Percentiles rank a stretch among this genome's conserved stretches.
These are phyloP conservation scores for Xylophagus ater DNA, from an alignment of 2,888 invertebrate species.

Conservation along the genomic window DNA sequence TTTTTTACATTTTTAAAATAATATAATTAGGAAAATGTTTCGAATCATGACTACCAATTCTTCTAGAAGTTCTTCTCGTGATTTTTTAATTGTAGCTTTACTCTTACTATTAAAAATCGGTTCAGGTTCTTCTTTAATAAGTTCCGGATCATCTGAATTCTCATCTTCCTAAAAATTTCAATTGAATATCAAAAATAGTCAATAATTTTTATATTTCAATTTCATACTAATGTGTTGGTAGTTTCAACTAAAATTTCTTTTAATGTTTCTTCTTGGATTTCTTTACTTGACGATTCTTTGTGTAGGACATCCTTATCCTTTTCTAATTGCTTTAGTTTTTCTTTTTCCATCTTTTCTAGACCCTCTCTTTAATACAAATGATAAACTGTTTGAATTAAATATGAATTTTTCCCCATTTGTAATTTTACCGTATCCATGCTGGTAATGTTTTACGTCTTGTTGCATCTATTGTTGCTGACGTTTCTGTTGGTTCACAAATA, in stretches of 20 bases:
- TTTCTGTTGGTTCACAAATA: conserved; percentile 15
- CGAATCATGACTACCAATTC: conserved; percentile 47
- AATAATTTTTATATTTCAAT: no score
- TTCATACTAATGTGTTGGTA: conserved; percentile 9
- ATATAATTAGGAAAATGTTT: conserved; percentile 12
- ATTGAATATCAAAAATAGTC: no score
- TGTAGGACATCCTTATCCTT: conserved; percentile 57
- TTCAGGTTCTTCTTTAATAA: conserved; percentile 25
- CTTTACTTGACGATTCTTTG: conserved; percentile 43
- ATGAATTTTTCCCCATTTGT: conserved; percentile 27
- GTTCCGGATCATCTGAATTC: conserved; percentile 14
- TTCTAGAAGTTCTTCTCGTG: conserved; percentile 52
- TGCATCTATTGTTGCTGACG: conserved; percentile 51
- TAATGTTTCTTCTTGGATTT: no score
- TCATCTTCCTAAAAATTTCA: conserved; percentile 3
- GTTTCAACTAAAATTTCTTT: no score
- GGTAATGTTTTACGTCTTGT: conserved; percentile 82
- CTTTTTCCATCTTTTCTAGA: conserved; percentile 93
- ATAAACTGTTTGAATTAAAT: not conserved
- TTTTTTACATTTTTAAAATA: conserved; percentile 6
- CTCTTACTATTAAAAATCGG: conserved; percentile 25
- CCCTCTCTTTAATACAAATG: conserved; percentile 45
- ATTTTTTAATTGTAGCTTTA: conserved; percentile 30
- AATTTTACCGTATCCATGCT: conserved; percentile 97
- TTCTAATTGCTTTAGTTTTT: conserved; percentile 79